A percentile compares a stretch with the other conserved stretches of the same genome.
phyloP scores from a whole-genome alignment of 1,140 invertebrate species.

The Agraylea sexmaculata region DNA sequence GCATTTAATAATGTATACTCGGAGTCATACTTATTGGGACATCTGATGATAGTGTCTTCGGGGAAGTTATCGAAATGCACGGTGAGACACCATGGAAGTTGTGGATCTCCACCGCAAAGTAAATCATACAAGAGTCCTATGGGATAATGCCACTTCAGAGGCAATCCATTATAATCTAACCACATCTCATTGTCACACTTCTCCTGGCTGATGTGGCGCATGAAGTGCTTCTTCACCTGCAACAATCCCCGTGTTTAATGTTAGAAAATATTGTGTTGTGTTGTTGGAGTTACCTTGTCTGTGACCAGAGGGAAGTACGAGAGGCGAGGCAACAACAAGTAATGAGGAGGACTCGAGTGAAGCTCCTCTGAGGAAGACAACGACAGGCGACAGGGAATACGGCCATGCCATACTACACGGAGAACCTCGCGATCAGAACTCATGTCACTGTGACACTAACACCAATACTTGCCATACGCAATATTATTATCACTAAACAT shows the following conservation, averaged over 20 bases:
- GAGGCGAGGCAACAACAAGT: constrained; percentile 87
- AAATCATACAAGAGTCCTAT: constrained; percentile 92
- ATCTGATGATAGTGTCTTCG: constrained; percentile 63
- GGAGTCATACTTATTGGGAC: constrained; percentile 57
- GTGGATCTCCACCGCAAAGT: constrained; percentile 49
- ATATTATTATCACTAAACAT: no score
- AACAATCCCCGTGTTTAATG: background rate
- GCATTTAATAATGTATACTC: background rate
- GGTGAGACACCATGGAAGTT: constrained; percentile 84
- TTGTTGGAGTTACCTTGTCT: constrained; percentile 63
- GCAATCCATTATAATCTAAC: constrained; percentile 86
- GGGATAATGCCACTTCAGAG: constrained; percentile 93
- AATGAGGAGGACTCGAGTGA: constrained; percentile 83
- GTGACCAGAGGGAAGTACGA: constrained; percentile 94
- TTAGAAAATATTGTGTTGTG: background rate
- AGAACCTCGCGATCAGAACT: constrained; percentile 87
- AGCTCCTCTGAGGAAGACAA: constrained; percentile 80
- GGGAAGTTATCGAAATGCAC: constrained; percentile 93
- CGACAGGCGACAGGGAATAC: constrained; percentile 83
- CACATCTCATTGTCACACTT: constrained; percentile 84
- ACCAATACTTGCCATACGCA: no score
- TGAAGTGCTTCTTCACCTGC: constrained; percentile 83
- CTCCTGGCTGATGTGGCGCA: constrained; percentile 67
- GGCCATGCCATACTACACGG: constrained; percentile 90
- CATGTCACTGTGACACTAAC: no score